Conservation (phyloP, 2,888 invertebrate genomes). For the Melolontha melolontha region DNA sequence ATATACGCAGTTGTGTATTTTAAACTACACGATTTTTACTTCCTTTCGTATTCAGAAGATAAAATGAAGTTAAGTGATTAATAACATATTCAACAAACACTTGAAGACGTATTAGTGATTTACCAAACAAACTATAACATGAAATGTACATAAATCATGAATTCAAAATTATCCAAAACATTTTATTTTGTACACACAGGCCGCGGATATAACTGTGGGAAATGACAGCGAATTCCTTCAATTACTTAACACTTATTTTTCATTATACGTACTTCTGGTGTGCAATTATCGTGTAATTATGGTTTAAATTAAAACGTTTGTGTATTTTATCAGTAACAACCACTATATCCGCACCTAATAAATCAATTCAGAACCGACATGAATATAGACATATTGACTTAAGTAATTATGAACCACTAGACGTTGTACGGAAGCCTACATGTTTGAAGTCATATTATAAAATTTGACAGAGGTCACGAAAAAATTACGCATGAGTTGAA, state of each 20-base stretch:
- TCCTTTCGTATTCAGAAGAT: too few species aligned
- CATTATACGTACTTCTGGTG: constrained; percentile 3
- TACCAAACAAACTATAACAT: too few species aligned
- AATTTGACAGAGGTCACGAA: constrained; percentile 3
- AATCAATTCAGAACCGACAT: not conserved
- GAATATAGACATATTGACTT: not conserved
- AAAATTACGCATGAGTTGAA: not conserved
- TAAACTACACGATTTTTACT: too few species aligned
- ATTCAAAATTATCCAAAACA: not conserved
- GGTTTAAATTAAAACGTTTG: not conserved
- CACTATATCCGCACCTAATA: constrained; percentile 13
- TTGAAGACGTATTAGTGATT: too few species aligned
- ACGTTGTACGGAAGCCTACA: not conserved
- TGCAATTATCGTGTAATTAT: constrained; percentile 6
- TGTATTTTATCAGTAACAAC: not conserved
- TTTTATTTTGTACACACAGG: not conserved
- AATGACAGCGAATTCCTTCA: constrained; percentile 22
- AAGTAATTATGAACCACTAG: not conserved
- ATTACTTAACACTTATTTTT: constrained; percentile 18
- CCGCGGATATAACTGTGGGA: not conserved
- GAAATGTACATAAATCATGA: too few species aligned
- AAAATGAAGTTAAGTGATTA: too few species aligned
- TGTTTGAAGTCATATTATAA: constrained; percentile 9
- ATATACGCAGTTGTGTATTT: too few species aligned
- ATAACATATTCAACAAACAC: too few species aligned